Base-by-base conservation (phyloP, 2,797 vertebrate species). In the Gallinago solitaria region DNA sequence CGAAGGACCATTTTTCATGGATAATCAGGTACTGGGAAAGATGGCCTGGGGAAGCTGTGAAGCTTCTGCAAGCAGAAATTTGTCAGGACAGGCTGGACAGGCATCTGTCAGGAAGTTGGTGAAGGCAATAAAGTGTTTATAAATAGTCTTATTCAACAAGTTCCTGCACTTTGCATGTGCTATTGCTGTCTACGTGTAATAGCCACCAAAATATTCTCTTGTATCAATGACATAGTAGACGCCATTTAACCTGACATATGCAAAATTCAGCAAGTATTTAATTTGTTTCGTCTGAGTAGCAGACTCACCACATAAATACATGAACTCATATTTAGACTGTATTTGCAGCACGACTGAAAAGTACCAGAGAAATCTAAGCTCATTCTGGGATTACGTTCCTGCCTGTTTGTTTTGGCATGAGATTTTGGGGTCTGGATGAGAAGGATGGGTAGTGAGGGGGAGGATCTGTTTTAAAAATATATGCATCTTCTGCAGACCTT, bases 211-310 rank as follows among this genome's bases (percentile, higher is more conserved):
- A 85, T 80, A 92, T 76, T 92, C 78, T 68, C 77, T 74, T 61
- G 45, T 70, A 41, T 64, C 82, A 54, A 5, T 60, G 80, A 61
- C 35, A 41, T 7, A 41, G 70, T 16, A 86, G 91, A 77, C 11
- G 10, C 35, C 17, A 25, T 70, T 89, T 61, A 85, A 89, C 35
- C 32, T 51, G 68, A 88, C 53, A 35, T 32, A 53, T 27, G 64
- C 41, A 93, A 84, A 95, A 93, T 76, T 67, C 64, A 93, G 64
- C 87, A 96, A 90, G 83, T 59, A 93, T 95, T 94, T 85, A 60
- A 89, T 82, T 87, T 95, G 78, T 93, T 94, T 78, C 3, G 3
- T 83, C 89, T 84, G 70, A 59, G 56, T 28, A 82, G 83, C 68
- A 74, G 70, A 50, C 56, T 74, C 43, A 37, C 33, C 61, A 33